Evolutionary conservation across 2,888 invertebrate species (phyloP).

Genomic region (Sturmia bella): DNA sequence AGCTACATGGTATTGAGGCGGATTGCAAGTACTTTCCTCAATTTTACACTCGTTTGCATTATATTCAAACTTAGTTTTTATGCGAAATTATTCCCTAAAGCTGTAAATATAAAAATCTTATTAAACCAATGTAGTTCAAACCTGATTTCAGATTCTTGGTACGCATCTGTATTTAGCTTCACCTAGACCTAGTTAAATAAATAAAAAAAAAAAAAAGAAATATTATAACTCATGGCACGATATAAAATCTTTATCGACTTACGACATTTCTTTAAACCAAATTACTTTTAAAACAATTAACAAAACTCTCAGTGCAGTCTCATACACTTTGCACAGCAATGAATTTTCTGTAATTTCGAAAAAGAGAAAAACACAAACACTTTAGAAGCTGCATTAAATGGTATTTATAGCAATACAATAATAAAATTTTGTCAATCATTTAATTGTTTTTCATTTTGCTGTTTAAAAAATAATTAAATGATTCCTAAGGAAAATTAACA

Average conservation of each 20-base stretch:
- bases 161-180: slow-evolving; percentile 28
- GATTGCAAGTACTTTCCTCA: no score
- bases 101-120: no score
- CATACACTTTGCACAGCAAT: slow-evolving; percentile 49
- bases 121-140: slow-evolving; percentile 36
- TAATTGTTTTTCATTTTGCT: slow-evolving; percentile 30
- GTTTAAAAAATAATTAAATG: slow-evolving; percentile 55
- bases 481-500: slow-evolving; percentile 52
- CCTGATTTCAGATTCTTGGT: slow-evolving; percentile 25
- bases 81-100: no score
- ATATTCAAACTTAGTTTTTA: no score
- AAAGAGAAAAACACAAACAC: slow-evolving; percentile 64
- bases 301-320: slow-evolving; percentile 56
- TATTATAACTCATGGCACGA: slow-evolving; percentile 31
- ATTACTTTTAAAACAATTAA: slow-evolving; percentile 57
- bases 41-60: no score
- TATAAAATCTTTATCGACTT: slow-evolving; percentile 62
- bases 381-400: slow-evolving; percentile 54
- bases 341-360: slow-evolving; percentile 65
- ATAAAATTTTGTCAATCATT: slow-evolving; percentile 49
- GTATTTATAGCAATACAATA: slow-evolving; percentile 22
- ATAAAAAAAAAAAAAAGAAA: slow-evolving; percentile 39
- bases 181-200: slow-evolving; percentile 59
- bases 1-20: no score
- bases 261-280: slow-evolving; percentile 60